Base-by-base conservation (phyloP, 2,888 invertebrate genomes). In the Dryadula phaetusa region DNA sequence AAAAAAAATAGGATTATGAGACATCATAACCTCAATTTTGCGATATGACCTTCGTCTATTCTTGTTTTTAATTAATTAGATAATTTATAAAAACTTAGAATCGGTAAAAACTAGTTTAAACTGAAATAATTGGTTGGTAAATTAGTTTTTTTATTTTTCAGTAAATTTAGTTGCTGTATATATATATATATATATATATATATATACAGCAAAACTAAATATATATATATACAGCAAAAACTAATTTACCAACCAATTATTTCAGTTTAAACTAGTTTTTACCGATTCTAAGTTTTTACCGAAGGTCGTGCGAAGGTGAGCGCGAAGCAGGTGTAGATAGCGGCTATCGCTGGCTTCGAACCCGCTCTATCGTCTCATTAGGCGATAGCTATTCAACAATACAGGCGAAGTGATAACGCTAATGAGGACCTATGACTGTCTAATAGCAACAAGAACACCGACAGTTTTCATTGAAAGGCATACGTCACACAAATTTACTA, bases 301-400 rank as follows among this genome's bases (percentile, higher is more conserved):
- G 58, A 65, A 65, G 65, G 65, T 65, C 49, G 52, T 28, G 25
- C 46, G 47, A 65, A 65, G 65, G 65, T 60, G 58, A 58, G 46
- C 37, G 58, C 40, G n/a, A 65, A 60, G 65, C 60, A 60, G 58
- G 58, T 58, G 58, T 42, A 60, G 66, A 66, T 66, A 66, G 47
- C 56, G n/a, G 46, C 66, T 75, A 75, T 73, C 74, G 65, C 52
- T 70, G 70, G 75, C 76, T 84, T 83, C 83, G 81, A 83, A 81
- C 78, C 83, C 76, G 75, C 74, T 72, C 64, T 78, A 79, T 79
- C 81, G 67, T 69, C 83, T 88, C 84, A 90, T 89, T 89, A 89
- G 75, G 73, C 75, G 89, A 90, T 90, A 90, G 80, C 81, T 84
- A 90, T 88, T 86, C 88, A 80, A 85, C 83, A 83, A 82, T 82